Evolutionary conservation across 2,113 vertebrate genomes (phyloP).

Genomic region (Tricholaema leucomelas): DNA sequence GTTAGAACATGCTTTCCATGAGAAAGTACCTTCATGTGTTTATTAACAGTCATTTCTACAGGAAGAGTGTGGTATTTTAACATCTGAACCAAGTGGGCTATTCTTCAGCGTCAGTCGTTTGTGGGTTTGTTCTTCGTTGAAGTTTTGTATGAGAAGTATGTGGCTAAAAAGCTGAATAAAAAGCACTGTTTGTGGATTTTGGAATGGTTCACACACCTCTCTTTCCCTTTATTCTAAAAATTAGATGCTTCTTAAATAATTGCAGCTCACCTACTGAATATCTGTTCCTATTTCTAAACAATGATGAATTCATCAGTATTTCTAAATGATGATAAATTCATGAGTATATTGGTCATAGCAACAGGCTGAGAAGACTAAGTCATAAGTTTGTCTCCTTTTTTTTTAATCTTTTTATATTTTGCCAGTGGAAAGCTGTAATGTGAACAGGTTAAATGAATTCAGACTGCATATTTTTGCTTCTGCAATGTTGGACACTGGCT

Average conservation of each 20-base stretch:
- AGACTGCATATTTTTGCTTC: neutral
- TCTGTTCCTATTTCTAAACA: neutral
- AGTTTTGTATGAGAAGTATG: neutral
- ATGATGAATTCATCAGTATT: slow-evolving; percentile 2
- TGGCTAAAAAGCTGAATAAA: neutral
- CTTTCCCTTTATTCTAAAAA: neutral
- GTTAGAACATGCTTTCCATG: neutral
- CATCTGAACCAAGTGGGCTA: neutral
- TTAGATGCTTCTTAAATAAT: neutral
- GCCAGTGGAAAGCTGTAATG: neutral
- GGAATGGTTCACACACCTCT: neutral
- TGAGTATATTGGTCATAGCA: neutral
- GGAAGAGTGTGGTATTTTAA: neutral
- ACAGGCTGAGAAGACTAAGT: neutral
- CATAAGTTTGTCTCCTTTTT: neutral
- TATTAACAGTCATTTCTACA: neutral
- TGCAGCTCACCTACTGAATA: neutral
- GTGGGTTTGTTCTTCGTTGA: neutral
- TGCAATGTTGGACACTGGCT: neutral
- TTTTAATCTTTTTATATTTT: neutral
- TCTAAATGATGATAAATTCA: slow-evolving; percentile 4
- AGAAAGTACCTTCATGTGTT: neutral
- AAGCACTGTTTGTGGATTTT: neutral
- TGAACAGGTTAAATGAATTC: neutral
- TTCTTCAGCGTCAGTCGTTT: neutral